Evolutionary conservation across 2,888 invertebrate species (phyloP), one percentile per base, ranked within the genome.

Genomic region (Alentia gelatinosa): DNA sequence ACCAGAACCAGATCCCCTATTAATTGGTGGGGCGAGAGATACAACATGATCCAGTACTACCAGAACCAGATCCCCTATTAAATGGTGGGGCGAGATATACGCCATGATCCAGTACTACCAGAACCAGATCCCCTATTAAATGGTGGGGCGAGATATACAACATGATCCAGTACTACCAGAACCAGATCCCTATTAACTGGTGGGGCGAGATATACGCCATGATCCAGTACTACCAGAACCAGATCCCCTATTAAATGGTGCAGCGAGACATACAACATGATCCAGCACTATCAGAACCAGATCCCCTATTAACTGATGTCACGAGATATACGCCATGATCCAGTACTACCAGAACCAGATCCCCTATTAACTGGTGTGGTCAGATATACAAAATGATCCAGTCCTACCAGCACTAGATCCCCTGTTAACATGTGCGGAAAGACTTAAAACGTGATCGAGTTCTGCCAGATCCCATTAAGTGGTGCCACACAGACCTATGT

Each of bases 41-140:
- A n/a, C n/a, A n/a, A n/a, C n/a, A n/a, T n/a, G n/a, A n/a, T n/a
- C n/a, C n/a, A n/a, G n/a, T n/a, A n/a, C n/a, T n/a, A n/a, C n/a
- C n/a, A n/a, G n/a, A n/a, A n/a, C n/a, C n/a, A n/a, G n/a, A n/a
- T n/a, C n/a, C n/a, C n/a, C n/a, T n/a, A n/a, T 98, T 91, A 99
- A 99, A 96, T 98, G 99, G 97, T 97, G 99, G 93, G 99, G 99
- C 0, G 97, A 98, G 95, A 99, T 99, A 39, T 99, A 99, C 95
- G 99, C 99, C 96, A 98, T 99, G 97, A 98, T 99, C 95, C 99
- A 99, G 97, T 99, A 98, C 97, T 98, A 99, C 96, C 99, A 99
- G 96, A 99, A 99, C 96, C 98, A 99, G 97, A 99, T 99, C 96
- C 99, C 99, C 1, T 99, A 99, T 92, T 94, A 92, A 90, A 7